Evolutionary conservation across 2,888 invertebrate genomes (phyloP).

Genomic region (Habrosyne pyritoides): DNA sequence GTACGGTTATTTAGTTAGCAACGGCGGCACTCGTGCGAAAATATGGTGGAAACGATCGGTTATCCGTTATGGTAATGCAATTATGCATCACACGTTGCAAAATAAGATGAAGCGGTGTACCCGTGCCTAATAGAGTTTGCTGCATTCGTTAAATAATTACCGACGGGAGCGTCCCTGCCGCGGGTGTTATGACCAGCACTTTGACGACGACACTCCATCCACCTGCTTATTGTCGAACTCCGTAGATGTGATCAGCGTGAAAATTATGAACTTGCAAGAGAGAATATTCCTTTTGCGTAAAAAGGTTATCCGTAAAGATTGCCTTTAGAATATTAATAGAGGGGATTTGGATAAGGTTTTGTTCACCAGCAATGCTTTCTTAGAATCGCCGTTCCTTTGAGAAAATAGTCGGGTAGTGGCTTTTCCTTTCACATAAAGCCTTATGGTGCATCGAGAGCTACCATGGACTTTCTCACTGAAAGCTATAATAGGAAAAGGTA

Average conservation of each 20-base stretch:
- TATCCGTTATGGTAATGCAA: background rate
- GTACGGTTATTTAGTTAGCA: background rate
- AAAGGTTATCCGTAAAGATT: background rate
- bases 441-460: background rate
- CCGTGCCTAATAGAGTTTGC: background rate
- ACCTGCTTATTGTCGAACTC: background rate
- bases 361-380: background rate
- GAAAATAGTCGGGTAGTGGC: background rate
- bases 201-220: background rate
- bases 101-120: background rate
- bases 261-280: background rate
- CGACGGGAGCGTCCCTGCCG: background rate
- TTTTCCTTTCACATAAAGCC: background rate
- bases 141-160: background rate
- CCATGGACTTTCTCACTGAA: background rate
- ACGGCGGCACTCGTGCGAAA: background rate
- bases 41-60: background rate
- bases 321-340: background rate
- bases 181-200: background rate
- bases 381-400: background rate
- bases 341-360: background rate
- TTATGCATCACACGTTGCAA: background rate
- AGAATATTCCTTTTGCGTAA: background rate
- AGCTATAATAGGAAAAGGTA: background rate
- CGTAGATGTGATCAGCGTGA: background rate